phyloP scores from a whole-genome alignment of 2,113 vertebrate species.

The Microcebus tavaratra region DNA sequence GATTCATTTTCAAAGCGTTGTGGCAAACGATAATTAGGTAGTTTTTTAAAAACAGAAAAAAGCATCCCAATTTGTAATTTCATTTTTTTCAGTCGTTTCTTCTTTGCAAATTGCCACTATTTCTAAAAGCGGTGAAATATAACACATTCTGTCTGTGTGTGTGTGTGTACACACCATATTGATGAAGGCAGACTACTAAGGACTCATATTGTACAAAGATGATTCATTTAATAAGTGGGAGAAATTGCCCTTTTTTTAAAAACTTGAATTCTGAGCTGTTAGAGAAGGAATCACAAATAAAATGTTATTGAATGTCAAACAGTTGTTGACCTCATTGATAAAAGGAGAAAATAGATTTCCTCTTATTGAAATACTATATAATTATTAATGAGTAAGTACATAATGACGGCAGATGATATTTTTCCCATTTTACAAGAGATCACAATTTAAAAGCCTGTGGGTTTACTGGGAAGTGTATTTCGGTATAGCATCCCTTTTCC shows the following conservation, averaged over 20 bases:
- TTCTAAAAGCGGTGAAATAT: background rate
- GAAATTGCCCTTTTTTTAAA: too few species aligned
- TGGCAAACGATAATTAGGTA: background rate
- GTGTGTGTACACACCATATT: background rate
- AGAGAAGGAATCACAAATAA: background rate
- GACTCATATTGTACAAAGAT: background rate
- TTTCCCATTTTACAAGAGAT: background rate
- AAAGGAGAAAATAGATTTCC: background rate
- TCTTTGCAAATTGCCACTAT: background rate
- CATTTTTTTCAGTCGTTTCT: background rate
- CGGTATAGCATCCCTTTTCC: background rate
- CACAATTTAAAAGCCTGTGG: background rate
- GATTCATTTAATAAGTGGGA: background rate
- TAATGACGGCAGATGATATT: background rate
- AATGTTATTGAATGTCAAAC: background rate
- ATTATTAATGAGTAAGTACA: background rate
- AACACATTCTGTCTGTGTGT: background rate
- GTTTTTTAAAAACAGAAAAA: background rate
- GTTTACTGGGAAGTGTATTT: background rate
- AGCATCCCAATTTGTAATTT: background rate
- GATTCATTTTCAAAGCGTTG: background rate
- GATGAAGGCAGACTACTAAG: background rate
- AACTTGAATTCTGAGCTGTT: background rate
- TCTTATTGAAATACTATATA: background rate
- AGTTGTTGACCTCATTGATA: background rate